Base-by-base conservation (phyloP, 1,140 invertebrate genomes). In the Goniozus legneri region DNA sequence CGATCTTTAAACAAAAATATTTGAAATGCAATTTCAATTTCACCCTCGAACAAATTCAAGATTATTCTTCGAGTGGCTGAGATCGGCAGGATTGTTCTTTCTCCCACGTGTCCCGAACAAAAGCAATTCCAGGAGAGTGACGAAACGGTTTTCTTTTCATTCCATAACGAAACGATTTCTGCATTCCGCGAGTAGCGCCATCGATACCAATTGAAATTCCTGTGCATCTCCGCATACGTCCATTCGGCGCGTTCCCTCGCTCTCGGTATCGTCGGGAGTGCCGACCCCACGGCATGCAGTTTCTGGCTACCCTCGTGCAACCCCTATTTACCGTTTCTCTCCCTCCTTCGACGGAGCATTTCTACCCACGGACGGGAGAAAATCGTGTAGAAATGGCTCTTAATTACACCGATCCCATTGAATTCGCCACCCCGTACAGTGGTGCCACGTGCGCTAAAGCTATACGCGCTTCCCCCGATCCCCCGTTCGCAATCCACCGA, bases 381-480 rank as follows among this genome's bases (percentile, higher is more conserved):
- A 71, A 69, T 72, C 66, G 67, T 65, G 71, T 67, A 72, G 71
- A 75, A 76, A 75, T 70, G 71, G 67, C 73, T 75, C 73, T 76
- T 76, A 75, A 76, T 76, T 76, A 76, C 73, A 76, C 61, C 71
- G 65, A 76, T 75, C 69, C 70, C 58, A 72, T 75, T 71, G 65
- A 75, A 72, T 75, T 65, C 59, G 43, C 54, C 50, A 53, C 58
- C 53, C 58, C 33, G 55, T 31, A 48, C 56, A 53, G 50, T 55
- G 47, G 44, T 46, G 61, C 53, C 67, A 64, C 68, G 61, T 66
- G 61, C 62, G 50, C 47, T 49, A 56, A 59, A 53, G 56, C 58
- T 50, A 45, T 18, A 27, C 24, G 10, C 24, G 10, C 4, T 27
- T 27, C 10, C 24, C 24, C 24, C 10, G 24, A n/a, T n/a, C n/a